Conservation (phyloP, 2,797 vertebrate genomes). For the Pteronotus mesoamericanus region DNA sequence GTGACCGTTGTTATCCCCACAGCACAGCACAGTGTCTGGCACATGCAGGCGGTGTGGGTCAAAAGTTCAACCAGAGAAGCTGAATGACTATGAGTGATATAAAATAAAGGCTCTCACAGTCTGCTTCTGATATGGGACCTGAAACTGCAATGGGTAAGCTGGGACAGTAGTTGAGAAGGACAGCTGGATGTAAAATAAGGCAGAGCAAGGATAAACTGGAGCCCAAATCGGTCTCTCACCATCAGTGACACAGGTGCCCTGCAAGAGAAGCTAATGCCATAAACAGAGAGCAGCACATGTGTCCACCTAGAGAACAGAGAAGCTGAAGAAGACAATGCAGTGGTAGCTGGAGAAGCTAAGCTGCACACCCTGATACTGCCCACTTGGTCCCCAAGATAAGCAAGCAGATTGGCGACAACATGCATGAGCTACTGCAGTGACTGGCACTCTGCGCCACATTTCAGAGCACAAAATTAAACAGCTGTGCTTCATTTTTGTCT, state of each 20-base stretch:
- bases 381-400: not conserved
- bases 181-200: not conserved
- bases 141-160: not conserved
- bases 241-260: not conserved
- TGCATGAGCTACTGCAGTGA: fast-evolving
- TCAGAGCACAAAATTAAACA: not conserved
- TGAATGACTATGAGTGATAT: not conserved
- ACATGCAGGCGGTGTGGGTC: not conserved
- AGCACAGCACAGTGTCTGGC: not conserved
- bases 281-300: fast-evolving
- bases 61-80: not conserved
- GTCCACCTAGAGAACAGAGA: not conserved
- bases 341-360: not conserved
- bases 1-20: not conserved
- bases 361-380: not conserved
- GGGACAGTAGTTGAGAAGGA: not conserved
- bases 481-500: not conserved
- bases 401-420: not conserved
- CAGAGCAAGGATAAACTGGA: not conserved
- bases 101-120: not conserved
- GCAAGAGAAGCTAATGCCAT: no score
- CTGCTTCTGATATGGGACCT: not conserved
- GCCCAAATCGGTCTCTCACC: not conserved
- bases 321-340: not conserved
- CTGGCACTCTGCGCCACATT: not conserved